Percentiles rank a stretch among this genome's conserved stretches.
phyloP scores from a whole-genome alignment of 2,797 vertebrate species.

The Anabas testudineus region DNA sequence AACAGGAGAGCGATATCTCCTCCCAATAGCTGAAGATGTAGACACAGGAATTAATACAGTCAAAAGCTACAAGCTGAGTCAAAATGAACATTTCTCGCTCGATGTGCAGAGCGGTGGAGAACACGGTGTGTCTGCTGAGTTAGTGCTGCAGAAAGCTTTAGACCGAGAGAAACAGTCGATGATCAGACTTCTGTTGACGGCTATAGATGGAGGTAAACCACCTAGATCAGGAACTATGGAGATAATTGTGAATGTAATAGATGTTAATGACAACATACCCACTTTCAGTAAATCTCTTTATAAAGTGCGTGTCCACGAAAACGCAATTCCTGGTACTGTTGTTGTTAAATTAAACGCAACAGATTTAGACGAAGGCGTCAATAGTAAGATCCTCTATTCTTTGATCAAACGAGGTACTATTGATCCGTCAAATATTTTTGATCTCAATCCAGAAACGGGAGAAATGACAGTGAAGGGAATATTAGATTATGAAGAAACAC shows the following conservation, averaged over 20 bases:
- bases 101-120: constrained; percentile 70
- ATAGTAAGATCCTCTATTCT: constrained; percentile 54
- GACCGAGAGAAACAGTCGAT: too few relatives aligned
- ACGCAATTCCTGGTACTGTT: constrained; percentile 66
- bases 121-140: constrained; percentile 69
- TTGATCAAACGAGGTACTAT: constrained; percentile 47
- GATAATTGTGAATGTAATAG: constrained; percentile 68
- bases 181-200: too few relatives aligned
- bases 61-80: constrained; percentile 80
- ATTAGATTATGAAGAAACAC: constrained; percentile 74
- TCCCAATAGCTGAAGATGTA: constrained; percentile 81
- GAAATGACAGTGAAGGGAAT: constrained; percentile 56
- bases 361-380: too few relatives aligned
- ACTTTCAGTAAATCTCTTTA: constrained; percentile 54
- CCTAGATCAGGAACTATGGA: constrained; percentile 75
- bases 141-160: too few relatives aligned
- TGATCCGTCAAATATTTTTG: constrained; percentile 37
- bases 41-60: constrained; percentile 84
- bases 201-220: constrained; percentile 87
- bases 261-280: constrained; percentile 66
- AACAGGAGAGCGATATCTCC: constrained; percentile 75
- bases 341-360: constrained; percentile 75
- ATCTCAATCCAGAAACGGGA: constrained; percentile 65
- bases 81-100: constrained; percentile 80
- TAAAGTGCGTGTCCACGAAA: constrained; percentile 58